A percentile compares a stretch with the other conserved stretches of the same genome.
These are phyloP conservation scores for roundworm (Caenorhabditis elegans) DNA, from an alignment of 1,140 invertebrate genomes.

Conservation along the genomic window DNA sequence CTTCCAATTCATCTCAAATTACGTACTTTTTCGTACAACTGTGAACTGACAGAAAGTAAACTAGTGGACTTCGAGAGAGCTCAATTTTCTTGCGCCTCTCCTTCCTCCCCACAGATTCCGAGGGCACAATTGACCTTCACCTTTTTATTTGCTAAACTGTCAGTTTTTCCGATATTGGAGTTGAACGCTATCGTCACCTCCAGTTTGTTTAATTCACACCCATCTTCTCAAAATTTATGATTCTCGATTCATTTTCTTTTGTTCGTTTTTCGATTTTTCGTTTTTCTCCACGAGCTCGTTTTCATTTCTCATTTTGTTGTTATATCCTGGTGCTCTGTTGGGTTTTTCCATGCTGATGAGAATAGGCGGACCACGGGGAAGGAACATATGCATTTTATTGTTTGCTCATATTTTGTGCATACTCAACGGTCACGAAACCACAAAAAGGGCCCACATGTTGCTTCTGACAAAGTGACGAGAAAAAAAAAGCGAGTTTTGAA, in stretches of 20 bases:
- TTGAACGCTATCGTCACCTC: no score
- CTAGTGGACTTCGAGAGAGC: neutral
- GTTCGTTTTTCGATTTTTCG: no score
- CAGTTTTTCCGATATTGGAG: neutral
- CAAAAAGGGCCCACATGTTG: constrained; percentile 12
- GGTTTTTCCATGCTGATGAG: neutral
- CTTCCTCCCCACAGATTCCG: neutral
- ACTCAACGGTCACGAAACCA: neutral
- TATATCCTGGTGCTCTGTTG: neutral
- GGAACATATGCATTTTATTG: constrained; percentile 30
- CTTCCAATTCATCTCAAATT: constrained; percentile 17
- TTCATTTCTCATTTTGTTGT: neutral
- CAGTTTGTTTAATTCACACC: neutral
- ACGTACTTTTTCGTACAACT: neutral
- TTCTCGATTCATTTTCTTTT: neutral
- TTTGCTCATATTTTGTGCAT: constrained; percentile 2
- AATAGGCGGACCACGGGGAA: constrained; percentile 1
- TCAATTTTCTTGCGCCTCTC: constrained; percentile 14
- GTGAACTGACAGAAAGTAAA: constrained; percentile 13
- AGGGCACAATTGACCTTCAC: neutral
- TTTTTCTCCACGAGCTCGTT: neutral
- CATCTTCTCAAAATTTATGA: constrained; percentile 20
- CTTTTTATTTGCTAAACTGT: constrained; percentile 14
- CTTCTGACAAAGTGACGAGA: neutral
- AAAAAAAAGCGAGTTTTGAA: no score